Evolutionary conservation across 1,140 invertebrate genomes (phyloP).

Genomic region (Bombus sibiricus): DNA sequence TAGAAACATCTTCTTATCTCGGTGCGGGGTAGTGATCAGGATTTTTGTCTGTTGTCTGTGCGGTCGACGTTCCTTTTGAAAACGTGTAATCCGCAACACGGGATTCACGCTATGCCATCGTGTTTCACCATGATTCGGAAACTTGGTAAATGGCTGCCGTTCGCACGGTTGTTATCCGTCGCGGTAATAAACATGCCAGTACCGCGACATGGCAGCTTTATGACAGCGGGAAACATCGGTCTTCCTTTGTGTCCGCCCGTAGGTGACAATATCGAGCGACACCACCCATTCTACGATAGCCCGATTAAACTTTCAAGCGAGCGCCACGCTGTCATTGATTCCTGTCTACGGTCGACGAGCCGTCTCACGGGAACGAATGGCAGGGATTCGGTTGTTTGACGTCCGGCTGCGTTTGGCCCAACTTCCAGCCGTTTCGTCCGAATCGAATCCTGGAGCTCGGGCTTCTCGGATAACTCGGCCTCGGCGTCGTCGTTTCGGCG

Average conservation of each 20-base stretch:
- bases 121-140: background rate
- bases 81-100: background rate
- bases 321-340: conserved; percentile 26
- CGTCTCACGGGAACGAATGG: background rate
- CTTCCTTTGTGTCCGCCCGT: conserved; percentile 22
- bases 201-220: conserved; percentile 46
- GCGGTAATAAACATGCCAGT: conserved; percentile 50
- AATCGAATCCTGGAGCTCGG: background rate
- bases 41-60: background rate
- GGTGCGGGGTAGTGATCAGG: background rate
- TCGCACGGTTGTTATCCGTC: conserved; percentile 6
- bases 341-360: background rate
- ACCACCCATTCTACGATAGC: background rate
- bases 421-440: background rate
- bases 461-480: background rate
- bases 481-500: background rate
- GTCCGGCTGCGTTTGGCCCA: background rate
- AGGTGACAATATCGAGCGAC: background rate
- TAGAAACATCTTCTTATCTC: conserved; percentile 21
- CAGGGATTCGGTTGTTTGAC: conserved; percentile 15
- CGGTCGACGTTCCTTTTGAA: background rate
- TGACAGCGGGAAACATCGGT: conserved; percentile 35
- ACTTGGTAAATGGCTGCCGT: conserved; percentile 26
- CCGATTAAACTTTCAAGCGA: conserved; percentile 43
- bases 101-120: background rate